These are phyloP conservation scores for Parapsyche elsis DNA, from an alignment of 1,140 invertebrate genomes.

Conservation along the genomic window DNA sequence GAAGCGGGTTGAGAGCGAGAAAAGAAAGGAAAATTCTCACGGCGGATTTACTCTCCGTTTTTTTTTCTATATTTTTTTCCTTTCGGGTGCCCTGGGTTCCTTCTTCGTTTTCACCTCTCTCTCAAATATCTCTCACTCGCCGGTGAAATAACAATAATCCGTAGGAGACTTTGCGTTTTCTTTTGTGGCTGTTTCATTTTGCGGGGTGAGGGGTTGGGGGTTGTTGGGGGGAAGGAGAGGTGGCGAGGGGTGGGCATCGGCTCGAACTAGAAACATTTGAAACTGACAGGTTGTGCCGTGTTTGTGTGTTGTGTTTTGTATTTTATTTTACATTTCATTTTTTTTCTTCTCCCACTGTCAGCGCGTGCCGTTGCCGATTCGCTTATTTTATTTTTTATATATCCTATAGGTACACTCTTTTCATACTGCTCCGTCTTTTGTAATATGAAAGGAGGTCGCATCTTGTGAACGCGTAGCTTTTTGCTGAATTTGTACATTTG, in stretches of 20 bases:
- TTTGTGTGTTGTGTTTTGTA: not conserved
- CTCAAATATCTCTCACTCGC: not conserved
- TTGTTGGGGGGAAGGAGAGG: no score
- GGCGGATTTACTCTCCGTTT: constrained; percentile 42
- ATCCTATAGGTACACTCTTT: not conserved
- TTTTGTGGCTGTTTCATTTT: constrained; percentile 4
- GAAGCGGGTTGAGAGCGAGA: not conserved
- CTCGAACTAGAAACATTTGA: constrained; percentile 39
- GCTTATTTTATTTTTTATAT: no score
- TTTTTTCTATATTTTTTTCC: constrained; percentile 20
- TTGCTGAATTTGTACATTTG: constrained; percentile 1
- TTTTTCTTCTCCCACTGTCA: not conserved
- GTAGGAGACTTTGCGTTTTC: constrained; percentile 37
- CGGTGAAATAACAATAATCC: constrained; percentile 41
- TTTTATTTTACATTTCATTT: constrained; percentile 1
- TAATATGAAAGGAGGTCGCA: constrained; percentile 3
- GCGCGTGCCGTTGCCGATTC: no score
- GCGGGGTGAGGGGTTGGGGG: not conserved
- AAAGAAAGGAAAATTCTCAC: constrained; percentile 45
- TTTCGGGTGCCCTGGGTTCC: not conserved
- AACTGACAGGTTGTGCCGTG: constrained; percentile 30
- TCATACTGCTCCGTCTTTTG: not conserved
- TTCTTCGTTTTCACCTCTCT: not conserved
- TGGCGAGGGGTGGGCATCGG: not conserved
- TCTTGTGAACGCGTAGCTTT: not conserved